Evolutionary conservation across 92 coral and sea anemone species (phyloP).

Genomic region (Zoanthus gigantus): DNA sequence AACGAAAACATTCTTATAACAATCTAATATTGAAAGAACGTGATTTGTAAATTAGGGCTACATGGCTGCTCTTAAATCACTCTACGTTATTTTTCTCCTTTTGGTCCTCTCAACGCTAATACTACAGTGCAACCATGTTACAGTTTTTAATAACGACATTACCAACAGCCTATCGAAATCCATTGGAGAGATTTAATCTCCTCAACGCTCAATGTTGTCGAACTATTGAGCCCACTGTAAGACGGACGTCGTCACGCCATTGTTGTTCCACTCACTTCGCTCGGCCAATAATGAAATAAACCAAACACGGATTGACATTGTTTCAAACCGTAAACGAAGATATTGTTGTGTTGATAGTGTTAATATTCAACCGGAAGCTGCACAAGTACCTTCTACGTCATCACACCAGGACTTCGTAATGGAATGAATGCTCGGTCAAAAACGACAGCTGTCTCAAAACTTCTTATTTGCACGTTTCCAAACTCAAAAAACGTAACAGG

Average conservation of each 20-base stretch:
- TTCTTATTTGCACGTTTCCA: no score
- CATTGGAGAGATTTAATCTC: slow-evolving; percentile 20
- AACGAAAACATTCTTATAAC: neutral
- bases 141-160: neutral
- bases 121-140: slow-evolving; percentile 9
- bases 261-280: slow-evolving; percentile 57
- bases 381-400: no score
- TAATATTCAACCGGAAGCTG: no score
- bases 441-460: no score
- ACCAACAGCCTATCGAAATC: neutral
- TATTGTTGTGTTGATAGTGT: no score
- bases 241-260: slow-evolving; percentile 51
- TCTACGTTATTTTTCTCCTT: slow-evolving; percentile 12
- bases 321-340: no score
- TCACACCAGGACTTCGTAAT: no score
- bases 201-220: slow-evolving; percentile 35
- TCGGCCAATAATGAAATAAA: slow-evolving; percentile 51
- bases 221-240: slow-evolving; percentile 16
- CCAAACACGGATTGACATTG: slow-evolving; percentile 16
- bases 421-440: no score
- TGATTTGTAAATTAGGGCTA: neutral
- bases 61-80: neutral
- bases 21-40: neutral
- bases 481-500: no score
- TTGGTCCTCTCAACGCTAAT: slow-evolving; percentile 18